phyloP scores from a whole-genome alignment of 23 tunicate species.

The Pegea sp. region DNA sequence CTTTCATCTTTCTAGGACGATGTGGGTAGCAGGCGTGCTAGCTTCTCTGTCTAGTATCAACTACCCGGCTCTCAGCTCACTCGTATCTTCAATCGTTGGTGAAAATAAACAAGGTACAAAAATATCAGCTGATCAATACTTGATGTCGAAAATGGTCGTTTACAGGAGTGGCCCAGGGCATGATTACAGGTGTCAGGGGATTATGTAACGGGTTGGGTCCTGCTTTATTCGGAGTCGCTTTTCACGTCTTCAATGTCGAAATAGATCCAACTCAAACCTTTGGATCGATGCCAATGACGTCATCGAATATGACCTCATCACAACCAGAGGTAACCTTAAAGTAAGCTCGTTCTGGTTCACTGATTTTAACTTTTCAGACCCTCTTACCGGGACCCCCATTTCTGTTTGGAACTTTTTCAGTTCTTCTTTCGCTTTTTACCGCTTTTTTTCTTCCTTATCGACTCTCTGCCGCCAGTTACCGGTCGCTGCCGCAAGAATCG shows the following conservation, averaged over 20 bases:
- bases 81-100: slow-evolving; percentile 53
- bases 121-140: too few relatives aligned
- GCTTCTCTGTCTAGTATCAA: slow-evolving; percentile 78
- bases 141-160: too few relatives aligned
- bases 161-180: slow-evolving; percentile 93
- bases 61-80: slow-evolving; percentile 73
- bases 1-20: too few relatives aligned
- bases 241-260: slow-evolving; percentile 60
- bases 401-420: slow-evolving; percentile 68
- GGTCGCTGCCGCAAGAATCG: slow-evolving; percentile 1
- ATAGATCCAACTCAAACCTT: slow-evolving; percentile 11
- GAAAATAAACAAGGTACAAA: slow-evolving; percentile 66
- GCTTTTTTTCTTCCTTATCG: slow-evolving; percentile 52
- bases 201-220: slow-evolving; percentile 95
- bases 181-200: slow-evolving; percentile 87
- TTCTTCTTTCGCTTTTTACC: slow-evolving; percentile 53
- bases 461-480: slow-evolving; percentile 3
- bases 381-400: slow-evolving; percentile 94
- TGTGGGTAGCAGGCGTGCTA: slow-evolving; percentile 87
- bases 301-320: not conserved
- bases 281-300: not conserved
- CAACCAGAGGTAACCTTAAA: too few relatives aligned
- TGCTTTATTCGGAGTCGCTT: slow-evolving; percentile 73
- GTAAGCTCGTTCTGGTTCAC: too few relatives aligned
- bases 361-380: too few relatives aligned